phyloP scores from a whole-genome alignment of 2,888 invertebrate genomes.

The Deilephila porcellus region DNA sequence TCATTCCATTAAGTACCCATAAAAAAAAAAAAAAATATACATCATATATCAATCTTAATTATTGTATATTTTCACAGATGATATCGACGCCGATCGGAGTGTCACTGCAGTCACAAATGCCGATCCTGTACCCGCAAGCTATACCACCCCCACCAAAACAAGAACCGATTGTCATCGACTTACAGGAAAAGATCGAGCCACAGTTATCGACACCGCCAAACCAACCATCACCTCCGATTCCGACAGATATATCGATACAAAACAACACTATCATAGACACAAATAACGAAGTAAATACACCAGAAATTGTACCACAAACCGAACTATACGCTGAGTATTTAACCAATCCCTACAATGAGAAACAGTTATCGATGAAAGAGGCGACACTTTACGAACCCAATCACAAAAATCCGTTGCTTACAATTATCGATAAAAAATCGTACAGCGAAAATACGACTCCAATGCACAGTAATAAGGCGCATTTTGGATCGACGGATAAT shows the following conservation, averaged over 20 bases:
- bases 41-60: background rate
- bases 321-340: slow-evolving; percentile 84
- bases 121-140: slow-evolving; percentile 66
- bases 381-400: slow-evolving; percentile 65
- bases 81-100: slow-evolving; percentile 87
- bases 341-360: slow-evolving; percentile 83
- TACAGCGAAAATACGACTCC: slow-evolving; percentile 76
- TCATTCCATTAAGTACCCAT: background rate
- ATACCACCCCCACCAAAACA: slow-evolving; percentile 16
- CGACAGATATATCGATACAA: slow-evolving; percentile 1
- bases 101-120: slow-evolving; percentile 72
- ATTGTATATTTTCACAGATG: slow-evolving; percentile 75
- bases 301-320: slow-evolving; percentile 53
- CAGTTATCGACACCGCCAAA: background rate
- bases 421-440: slow-evolving; percentile 62
- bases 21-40: background rate
- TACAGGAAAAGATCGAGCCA: background rate
- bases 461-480: slow-evolving; percentile 67
- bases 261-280: slow-evolving; percentile 11
- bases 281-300: slow-evolving; percentile 32
- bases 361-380: slow-evolving; percentile 58
- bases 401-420: slow-evolving; percentile 49
- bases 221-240: background rate
- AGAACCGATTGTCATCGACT: background rate
- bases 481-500: slow-evolving; percentile 78